Percentiles rank a stretch among this genome's conserved stretches.
These are phyloP conservation scores for Trissolcus brochymenae DNA, from an alignment of 2,888 invertebrate genomes.

Conservation along the genomic window DNA sequence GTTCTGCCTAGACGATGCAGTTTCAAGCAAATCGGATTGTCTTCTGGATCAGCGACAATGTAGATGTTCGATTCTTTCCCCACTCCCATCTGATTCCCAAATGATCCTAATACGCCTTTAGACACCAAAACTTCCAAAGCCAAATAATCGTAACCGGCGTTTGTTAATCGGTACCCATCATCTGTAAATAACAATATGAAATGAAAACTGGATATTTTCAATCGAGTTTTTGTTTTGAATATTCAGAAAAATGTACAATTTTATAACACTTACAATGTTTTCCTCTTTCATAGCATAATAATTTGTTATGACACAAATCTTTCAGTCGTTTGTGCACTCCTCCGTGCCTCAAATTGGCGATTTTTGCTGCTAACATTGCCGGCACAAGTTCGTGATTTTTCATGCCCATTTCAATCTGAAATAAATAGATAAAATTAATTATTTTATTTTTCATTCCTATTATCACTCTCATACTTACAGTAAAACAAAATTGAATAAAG, in stretches of 20 bases:
- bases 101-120: conserved; percentile 86
- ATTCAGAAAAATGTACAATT: background rate
- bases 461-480: no score
- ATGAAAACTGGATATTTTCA: conserved; percentile 2
- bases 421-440: conserved; percentile 60
- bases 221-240: background rate
- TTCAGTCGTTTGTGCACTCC: conserved; percentile 94
- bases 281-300: conserved; percentile 95
- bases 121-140: conserved; percentile 92
- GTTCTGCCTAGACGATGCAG: conserved; percentile 95
- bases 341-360: conserved; percentile 94
- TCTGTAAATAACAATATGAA: conserved; percentile 6
- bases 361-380: conserved; percentile 89
- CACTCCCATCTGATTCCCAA: conserved; percentile 99
- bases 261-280: conserved; percentile 85
- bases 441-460: background rate
- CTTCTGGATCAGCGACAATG: conserved; percentile 88
- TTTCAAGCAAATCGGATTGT: conserved; percentile 90
- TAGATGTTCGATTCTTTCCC: conserved; percentile 99
- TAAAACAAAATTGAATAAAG: no score
- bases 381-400: conserved; percentile 99
- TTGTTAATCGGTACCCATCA: conserved; percentile 97
- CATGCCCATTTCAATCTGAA: conserved; percentile 99
- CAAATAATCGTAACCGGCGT: conserved; percentile 96
- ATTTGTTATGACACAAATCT: conserved; percentile 92